Evolutionary conservation across 2,888 invertebrate genomes (phyloP), one percentile per base, ranked within the genome.

Genomic region (Deroplatys truncata): DNA sequence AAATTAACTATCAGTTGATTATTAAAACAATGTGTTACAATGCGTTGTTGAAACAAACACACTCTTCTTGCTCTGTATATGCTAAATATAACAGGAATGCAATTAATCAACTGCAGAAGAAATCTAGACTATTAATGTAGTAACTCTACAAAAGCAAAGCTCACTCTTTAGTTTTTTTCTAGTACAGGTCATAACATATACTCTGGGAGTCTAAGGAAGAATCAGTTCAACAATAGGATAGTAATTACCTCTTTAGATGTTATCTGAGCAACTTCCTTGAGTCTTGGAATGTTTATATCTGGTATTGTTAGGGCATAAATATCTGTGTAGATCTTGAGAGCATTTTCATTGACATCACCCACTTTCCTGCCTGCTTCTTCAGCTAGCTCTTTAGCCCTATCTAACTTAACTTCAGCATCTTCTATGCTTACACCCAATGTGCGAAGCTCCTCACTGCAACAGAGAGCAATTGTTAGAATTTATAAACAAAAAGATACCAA

Each of bases 301-400:
- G 98, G 98, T 31, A 98, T 94, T 49, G 96, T 94, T 0, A 98
- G 95, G 82, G 97, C 96, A 90, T 96, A 96, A 1, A 98, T 97
- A 92, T 97, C 96, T 0, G 96, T 96, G 91, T 98, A 96, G 9
- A 98, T 94, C 2, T 96, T 96, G 28, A 98, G 94, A 0, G 98
- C 98, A 90, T 97, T 97, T 28, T 97, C 96, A 92, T 98, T 97
- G 0, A 98, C 98, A 88, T 96, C 95, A 86, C 95, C 95, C 0
- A 98, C 97, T 92, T 96, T 96, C 89, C 95, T 95, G 86, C 96
- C 94, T 0, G 98, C 97, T 90, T 97, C 96, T 91, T 96, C 95
- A 0, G 98, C 97, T 91, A 97, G 94, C 90, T 96, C 95, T 72
- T 95, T 95, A 86, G 97, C 96, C 91, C 95, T 95, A 90, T 95